phyloP scores from a whole-genome alignment of 2,888 invertebrate genomes.

The Agrochola macilenta region DNA sequence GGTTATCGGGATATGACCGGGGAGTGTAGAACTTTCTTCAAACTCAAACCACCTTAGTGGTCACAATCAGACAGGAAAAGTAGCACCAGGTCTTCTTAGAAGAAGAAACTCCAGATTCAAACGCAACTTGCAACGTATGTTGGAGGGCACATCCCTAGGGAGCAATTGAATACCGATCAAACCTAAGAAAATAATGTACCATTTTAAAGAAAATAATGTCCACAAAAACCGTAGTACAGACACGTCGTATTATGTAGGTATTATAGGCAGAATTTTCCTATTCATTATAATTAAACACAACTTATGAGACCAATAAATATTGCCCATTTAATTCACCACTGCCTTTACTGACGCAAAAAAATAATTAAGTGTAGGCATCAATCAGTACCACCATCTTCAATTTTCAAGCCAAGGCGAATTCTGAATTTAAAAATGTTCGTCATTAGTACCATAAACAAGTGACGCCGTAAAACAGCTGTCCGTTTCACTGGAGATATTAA shows the following conservation, averaged over 20 bases:
- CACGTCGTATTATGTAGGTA: background rate
- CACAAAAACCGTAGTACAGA: background rate
- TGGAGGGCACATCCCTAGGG: no score
- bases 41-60: background rate
- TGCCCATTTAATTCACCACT: conserved; percentile 18
- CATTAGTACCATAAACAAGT: conserved; percentile 80
- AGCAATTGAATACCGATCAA: no score
- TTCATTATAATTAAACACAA: conserved; percentile 7
- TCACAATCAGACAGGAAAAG: background rate
- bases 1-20: background rate
- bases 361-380: conserved; percentile 21
- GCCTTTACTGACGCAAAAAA: conserved; percentile 28
- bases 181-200: no score
- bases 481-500: conserved; percentile 83
- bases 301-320: background rate
- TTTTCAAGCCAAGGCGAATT: conserved; percentile 36
- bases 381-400: conserved; percentile 34
- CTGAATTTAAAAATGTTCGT: conserved; percentile 70
- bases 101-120: background rate
- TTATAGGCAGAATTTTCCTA: background rate
- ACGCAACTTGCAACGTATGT: background rate
- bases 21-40: background rate
- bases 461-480: conserved; percentile 74
- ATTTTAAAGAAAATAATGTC: background rate
- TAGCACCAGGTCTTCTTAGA: no score